Evolutionary conservation across 2,797 vertebrate genomes (phyloP).

Genomic region (Picus viridis): DNA sequence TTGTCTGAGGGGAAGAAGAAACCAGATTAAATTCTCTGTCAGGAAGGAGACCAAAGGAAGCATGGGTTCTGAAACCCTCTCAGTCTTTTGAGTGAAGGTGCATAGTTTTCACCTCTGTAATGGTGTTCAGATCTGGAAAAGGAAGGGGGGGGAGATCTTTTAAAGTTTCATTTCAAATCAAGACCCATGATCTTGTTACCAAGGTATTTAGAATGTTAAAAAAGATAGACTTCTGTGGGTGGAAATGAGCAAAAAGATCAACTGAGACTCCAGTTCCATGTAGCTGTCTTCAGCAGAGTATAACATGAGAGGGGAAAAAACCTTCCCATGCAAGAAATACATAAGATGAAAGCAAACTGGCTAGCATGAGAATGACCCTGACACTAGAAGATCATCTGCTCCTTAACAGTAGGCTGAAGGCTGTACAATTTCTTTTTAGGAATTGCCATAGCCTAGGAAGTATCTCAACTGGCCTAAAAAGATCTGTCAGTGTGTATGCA

Average conservation of each 20-base stretch:
- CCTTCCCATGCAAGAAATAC: not conserved
- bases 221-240: slow-evolving; percentile 54
- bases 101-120: not conserved
- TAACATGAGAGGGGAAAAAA: not conserved
- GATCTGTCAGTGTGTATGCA: not conserved
- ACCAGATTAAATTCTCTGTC: not conserved
- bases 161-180: slow-evolving; percentile 19
- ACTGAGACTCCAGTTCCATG: not conserved
- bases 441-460: slow-evolving; percentile 11
- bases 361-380: not conserved
- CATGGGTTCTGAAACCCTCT: not conserved
- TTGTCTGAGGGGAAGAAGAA: not conserved
- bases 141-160: not conserved
- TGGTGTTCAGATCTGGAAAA: not conserved
- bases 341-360: slow-evolving; percentile 17
- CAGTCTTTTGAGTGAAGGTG: not conserved
- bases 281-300: slow-evolving; percentile 40
- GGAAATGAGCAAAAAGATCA: slow-evolving; percentile 60
- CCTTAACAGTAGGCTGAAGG: not conserved
- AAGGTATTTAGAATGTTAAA: slow-evolving; percentile 58
- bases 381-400: slow-evolving; percentile 21
- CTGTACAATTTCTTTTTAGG: slow-evolving; percentile 30
- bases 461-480: slow-evolving; percentile 10
- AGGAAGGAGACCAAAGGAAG: not conserved
- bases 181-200: slow-evolving; percentile 61